Base-by-base conservation (phyloP, 2,888 invertebrate species). In the Lymantria monacha region DNA sequence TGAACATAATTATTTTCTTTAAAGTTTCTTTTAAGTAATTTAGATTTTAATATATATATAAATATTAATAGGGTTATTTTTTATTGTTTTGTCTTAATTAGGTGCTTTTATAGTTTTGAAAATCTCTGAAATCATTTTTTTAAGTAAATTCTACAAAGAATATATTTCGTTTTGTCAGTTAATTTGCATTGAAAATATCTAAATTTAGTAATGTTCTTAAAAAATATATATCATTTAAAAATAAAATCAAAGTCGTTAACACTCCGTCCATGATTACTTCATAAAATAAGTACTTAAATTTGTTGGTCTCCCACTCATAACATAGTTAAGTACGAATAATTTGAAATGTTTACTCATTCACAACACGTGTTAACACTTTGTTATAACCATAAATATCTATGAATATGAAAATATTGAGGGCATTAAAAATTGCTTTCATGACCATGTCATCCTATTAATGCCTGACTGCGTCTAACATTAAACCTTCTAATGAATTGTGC, bases 201-300 rank as follows among this genome's bases (percentile, higher is more conserved):
- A 51, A 31, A 53, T 44, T 58, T 40, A 57, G 55, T 61, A 44
- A 54, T 53, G 52, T 64, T 59, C 49, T 42, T 54, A 42, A 53
- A 64, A 44, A 13, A 53, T 66, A 42, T 7, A 11, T 57, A 62
- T 57, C 46, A 42, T 13, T 14, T 7, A 1, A 56, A 38, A 12
- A 54, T 58, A 56, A 55, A 59, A 65, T 66, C 57, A 61, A 72
- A 74, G 76, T 82, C 81, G 75, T 83, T 81, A 81, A 82, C 83
- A 79, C 85, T 90, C 90, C 90, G 89, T 90, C 89, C 89, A 87
- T 76, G 72, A 49, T 74, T 76, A 78, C 78, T 79, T 82, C 82
- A 81, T 82, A 72, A 74, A 78, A 73, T 83, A 85, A 85, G 90
- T 90, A 90, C 89, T 90, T 90, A 90, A 90, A 83, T 76, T 79